Base-by-base conservation (phyloP, 2,888 invertebrate genomes). In the Cecidostiba fungosa region DNA sequence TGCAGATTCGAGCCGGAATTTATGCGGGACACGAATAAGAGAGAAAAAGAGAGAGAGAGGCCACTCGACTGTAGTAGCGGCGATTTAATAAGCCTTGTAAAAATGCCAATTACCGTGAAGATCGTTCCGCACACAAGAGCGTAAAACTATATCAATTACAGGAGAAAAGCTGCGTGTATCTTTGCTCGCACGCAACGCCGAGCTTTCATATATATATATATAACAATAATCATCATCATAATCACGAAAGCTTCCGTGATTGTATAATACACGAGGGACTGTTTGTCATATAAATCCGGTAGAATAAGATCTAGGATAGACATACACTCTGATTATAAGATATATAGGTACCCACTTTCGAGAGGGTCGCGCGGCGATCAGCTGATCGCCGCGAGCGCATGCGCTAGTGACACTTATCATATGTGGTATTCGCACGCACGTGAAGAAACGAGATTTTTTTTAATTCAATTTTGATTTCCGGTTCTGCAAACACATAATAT, bases 221-320 rank as follows among this genome's bases (percentile, higher is more conserved):
- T 14, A 10, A 14, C 47, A 47, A 16, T 19, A 54, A 54, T 54
- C 8, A 54, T 59, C 6, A 1, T 32, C 39, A 8, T n/a, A n/a
- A n/a, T n/a, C 43, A 59, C 54, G 54, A 59, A n/a, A 59, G 54
- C 54, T 59, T 59, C n/a, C 8, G n/a, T n/a, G 54, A 59, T 59
- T 59, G n/a, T 23, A 23, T 59, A 23, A 59, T 3, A 8, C 54
- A 66, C 66, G 29, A 2, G 14, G 29, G 66, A 14, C 14, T 66
- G 66, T 66, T 66, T 66, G 29, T 66, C 29, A 66, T 66, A 29
- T 66, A 66, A 66, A 66, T 66, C 66, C 12, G 1, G 29, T 14
- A n/a, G 8, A 23, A 4, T 59, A 8, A 50, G 8, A 59, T 19
- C 23, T n/a, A n/a, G 8, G n/a, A 54, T 12, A 39, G 39, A 39